These are phyloP conservation scores for Smithornis capensis DNA, from an alignment of 2,113 vertebrate genomes.

Conservation along the genomic window DNA sequence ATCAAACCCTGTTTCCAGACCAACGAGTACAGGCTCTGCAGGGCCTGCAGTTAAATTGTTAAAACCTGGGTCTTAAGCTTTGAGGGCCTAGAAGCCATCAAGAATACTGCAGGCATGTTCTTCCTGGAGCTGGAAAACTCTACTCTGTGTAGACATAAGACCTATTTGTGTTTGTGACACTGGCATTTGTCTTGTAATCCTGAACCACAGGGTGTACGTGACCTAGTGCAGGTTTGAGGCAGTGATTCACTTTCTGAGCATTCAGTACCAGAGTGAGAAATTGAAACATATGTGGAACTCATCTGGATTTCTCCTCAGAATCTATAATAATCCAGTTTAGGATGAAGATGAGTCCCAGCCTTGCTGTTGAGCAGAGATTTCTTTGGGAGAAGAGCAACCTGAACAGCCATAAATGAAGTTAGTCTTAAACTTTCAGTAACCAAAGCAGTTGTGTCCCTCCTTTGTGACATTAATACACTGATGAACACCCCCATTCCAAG, in stretches of 20 bases:
- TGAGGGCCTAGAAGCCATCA: not conserved
- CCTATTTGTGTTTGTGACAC: not conserved
- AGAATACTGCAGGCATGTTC: not conserved
- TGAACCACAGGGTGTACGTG: not conserved
- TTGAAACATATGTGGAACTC: accelerated
- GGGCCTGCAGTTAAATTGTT: not conserved
- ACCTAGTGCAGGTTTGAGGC: not conserved
- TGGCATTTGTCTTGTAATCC: not conserved
- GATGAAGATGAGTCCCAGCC: not conserved
- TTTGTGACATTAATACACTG: not conserved
- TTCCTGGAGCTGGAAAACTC: not conserved
- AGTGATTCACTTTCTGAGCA: not conserved
- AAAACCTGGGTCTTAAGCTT: not conserved
- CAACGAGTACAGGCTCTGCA: not conserved
- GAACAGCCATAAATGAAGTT: not conserved
- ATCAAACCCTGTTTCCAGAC: accelerated
- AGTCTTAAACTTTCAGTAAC: not conserved
- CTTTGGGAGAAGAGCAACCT: not conserved
- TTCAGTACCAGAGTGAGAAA: not conserved
- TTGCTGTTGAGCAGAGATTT: not conserved
- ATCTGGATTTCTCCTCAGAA: not conserved
- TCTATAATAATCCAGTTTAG: not conserved
- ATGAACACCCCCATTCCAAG: not conserved
- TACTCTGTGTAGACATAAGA: not conserved
- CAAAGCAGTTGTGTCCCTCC: not conserved